Evolutionary conservation across 37 sponge, comb jelly and placozoan genomes (phyloP).

Genomic region (Hormiphora californensis): DNA sequence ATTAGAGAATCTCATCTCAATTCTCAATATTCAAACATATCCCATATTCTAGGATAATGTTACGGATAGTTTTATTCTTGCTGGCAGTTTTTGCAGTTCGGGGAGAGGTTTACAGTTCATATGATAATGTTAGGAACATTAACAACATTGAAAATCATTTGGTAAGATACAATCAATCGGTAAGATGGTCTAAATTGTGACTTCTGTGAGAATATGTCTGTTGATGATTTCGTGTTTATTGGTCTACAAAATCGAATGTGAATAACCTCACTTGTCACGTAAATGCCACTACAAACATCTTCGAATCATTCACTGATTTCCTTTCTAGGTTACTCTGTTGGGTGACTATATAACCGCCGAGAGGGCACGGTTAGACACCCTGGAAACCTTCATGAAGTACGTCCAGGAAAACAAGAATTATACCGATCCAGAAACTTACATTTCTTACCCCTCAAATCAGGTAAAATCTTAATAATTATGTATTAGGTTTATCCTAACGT

Average conservation of each 20-base stretch:
- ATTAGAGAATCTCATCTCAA: too few relatives aligned
- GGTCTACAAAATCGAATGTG: too few relatives aligned
- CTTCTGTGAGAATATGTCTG: too few relatives aligned
- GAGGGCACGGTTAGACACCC: not conserved
- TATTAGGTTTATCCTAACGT: not conserved
- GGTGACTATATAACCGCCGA: not conserved
- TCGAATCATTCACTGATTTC: too few relatives aligned
- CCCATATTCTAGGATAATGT: too few relatives aligned
- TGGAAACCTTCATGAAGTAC: not conserved
- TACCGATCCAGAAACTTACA: conserved; percentile 20
- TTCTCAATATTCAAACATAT: too few relatives aligned
- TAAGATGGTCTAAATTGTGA: too few relatives aligned
- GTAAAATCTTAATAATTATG: not conserved
- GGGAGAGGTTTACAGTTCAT: conserved; percentile 52
- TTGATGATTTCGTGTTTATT: too few relatives aligned
- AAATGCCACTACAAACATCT: too few relatives aligned
- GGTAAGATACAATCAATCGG: not conserved
- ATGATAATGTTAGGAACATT: conserved; percentile 37
- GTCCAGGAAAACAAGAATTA: not conserved
- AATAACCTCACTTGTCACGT: too few relatives aligned
- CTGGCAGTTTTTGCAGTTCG: too few relatives aligned
- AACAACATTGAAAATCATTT: conserved; percentile 17
- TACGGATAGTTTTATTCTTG: too few relatives aligned
- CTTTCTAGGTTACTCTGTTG: not conserved
- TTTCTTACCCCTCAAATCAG: conserved; percentile 32